These are phyloP conservation scores for Aleiodes leptofemur DNA, from an alignment of 2,888 invertebrate genomes.

Conservation along the genomic window DNA sequence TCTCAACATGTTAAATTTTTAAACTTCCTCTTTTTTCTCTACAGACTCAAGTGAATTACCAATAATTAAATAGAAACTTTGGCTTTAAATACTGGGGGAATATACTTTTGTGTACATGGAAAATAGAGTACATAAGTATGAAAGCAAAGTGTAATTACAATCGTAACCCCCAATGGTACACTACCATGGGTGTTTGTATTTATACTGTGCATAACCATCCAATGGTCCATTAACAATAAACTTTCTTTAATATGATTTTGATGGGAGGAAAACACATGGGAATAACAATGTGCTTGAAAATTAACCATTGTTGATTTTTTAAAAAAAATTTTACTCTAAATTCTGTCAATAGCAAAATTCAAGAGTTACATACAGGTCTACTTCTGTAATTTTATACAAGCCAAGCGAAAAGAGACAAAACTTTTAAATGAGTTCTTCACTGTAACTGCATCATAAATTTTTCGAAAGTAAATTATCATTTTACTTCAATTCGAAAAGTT, in stretches of 20 bases:
- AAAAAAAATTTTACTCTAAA: too few species aligned
- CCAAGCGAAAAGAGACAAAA: too few species aligned
- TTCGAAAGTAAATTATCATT: too few species aligned
- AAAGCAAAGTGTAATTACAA: constrained; percentile 42
- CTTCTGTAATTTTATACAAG: too few species aligned
- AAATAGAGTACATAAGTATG: constrained; percentile 40
- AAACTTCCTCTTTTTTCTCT: too few species aligned
- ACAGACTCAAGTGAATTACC: not conserved
- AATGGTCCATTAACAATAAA: constrained; percentile 46
- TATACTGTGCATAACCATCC: constrained; percentile 31
- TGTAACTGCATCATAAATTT: too few species aligned
- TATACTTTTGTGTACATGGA: constrained; percentile 13
- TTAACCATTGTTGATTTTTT: not conserved
- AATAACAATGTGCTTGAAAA: not conserved
- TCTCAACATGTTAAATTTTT: constrained; percentile 1
- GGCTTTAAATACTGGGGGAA: constrained; percentile 8
- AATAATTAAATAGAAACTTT: constrained; percentile 29
- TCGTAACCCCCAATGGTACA: constrained; percentile 42
- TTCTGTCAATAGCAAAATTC: too few species aligned
- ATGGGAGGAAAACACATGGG: constrained; percentile 37
- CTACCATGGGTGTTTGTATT: constrained; percentile 25
- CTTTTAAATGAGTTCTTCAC: too few species aligned
- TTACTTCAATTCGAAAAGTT: too few species aligned
- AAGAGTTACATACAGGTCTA: too few species aligned
- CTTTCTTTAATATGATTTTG: constrained; percentile 48